phyloP scores from a whole-genome alignment of 2,797 vertebrate genomes.

The Pipistrellus pipistrellus region DNA sequence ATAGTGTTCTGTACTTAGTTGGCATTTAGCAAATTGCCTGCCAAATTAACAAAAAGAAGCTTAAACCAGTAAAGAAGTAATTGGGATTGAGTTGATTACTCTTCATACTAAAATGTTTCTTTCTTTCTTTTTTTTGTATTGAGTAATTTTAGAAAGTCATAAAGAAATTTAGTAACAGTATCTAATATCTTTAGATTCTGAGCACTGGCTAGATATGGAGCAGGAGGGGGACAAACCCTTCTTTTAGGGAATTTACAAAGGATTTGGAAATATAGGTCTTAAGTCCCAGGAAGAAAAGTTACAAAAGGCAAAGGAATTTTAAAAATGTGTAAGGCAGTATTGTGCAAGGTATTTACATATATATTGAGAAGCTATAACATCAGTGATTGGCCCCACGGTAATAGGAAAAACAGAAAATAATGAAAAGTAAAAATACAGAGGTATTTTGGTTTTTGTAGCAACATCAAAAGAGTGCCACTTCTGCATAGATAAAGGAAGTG shows the following conservation, averaged over 20 bases:
- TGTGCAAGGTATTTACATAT: conserved; percentile 32
- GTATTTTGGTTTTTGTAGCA: neutral
- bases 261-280: conserved; percentile 5
- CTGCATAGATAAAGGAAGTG: neutral
- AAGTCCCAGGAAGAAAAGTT: neutral
- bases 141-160: neutral
- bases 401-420: conserved; percentile 52
- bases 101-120: neutral
- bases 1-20: neutral
- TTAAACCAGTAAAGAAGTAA: neutral
- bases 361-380: conserved; percentile 49
- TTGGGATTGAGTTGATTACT: neutral
- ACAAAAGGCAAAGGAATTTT: conserved; percentile 20
- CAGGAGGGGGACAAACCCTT: neutral
- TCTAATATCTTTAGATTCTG: neutral
- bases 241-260: neutral
- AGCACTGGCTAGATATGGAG: neutral
- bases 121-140: neutral
- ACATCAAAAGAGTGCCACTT: neutral
- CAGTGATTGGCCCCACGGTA: neutral
- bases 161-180: neutral
- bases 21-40: neutral
- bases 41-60: neutral
- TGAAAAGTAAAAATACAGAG: conserved; percentile 24
- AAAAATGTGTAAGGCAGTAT: neutral